Conservation (phyloP, 2,113 vertebrate genomes). For the rat (Rattus norvegicus) region GRCr8 NC_086036.1:46906501-46907000, state of each 20-base stretch:
- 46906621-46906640: neutral
- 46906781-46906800: neutral
- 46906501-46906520: neutral
- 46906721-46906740: neutral
- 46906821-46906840: neutral
- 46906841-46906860: neutral
- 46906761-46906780: neutral
- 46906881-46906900: neutral
- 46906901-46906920: neutral
- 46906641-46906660: neutral
- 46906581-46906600: neutral
- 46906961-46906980: neutral
- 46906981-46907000: neutral
- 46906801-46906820: neutral
- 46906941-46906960: neutral
- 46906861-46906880: neutral
- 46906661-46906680: too few relatives aligned
- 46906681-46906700: too few relatives aligned
- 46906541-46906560: constrained; percentile 4
- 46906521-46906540: neutral
- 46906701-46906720: constrained; percentile 37
- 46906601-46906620: constrained; percentile 34
- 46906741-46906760: neutral
- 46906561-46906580: neutral
- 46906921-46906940: neutral